These are phyloP conservation scores for Noctua janthe DNA, from an alignment of 2,888 invertebrate species.

Conservation along the genomic window DNA sequence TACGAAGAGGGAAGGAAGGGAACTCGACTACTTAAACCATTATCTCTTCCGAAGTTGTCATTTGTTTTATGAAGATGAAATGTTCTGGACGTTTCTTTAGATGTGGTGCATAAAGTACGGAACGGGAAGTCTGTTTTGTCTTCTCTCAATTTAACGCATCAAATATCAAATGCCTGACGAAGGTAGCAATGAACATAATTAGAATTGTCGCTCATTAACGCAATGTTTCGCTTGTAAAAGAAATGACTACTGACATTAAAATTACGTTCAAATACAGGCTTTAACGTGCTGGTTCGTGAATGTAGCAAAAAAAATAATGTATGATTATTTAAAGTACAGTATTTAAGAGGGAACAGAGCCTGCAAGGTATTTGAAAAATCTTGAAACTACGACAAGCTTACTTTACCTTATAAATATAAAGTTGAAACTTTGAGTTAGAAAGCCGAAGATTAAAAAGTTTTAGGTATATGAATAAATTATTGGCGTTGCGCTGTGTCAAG, in stretches of 20 bases:
- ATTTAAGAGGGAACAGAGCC: no score
- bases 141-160: background rate
- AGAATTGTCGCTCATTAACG: background rate
- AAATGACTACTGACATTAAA: background rate
- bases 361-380: no score
- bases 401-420: slow-evolving; percentile 15
- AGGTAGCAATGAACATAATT: background rate
- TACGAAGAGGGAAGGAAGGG: slow-evolving; percentile 15
- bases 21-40: slow-evolving; percentile 28
- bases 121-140: background rate
- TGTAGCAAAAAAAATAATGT: no score
- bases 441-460: background rate
- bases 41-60: slow-evolving; percentile 27
- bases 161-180: background rate
- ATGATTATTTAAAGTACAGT: no score
- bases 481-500: no score
- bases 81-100: background rate
- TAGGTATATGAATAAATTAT: no score
- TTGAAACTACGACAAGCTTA: background rate
- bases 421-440: slow-evolving; percentile 1
- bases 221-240: background rate
- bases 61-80: slow-evolving; percentile 33
- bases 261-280: no score
- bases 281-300: no score
- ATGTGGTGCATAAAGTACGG: background rate